Percentiles rank a stretch among this genome's conserved stretches.
phyloP scores from a whole-genome alignment of 2,797 vertebrate species.

The Rhinoraja longicauda region DNA sequence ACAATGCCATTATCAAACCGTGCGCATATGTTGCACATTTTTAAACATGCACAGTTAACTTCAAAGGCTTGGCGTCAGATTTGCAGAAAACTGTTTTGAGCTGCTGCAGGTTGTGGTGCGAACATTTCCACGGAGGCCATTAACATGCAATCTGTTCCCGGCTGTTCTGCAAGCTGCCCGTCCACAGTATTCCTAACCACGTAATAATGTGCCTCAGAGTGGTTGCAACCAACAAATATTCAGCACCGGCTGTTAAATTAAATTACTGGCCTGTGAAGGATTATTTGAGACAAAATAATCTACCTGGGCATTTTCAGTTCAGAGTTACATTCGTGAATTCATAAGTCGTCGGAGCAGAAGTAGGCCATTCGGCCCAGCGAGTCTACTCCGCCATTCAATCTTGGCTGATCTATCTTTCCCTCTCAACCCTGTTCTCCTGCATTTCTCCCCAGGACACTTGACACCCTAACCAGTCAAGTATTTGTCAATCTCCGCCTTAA shows the following conservation, averaged over 20 bases:
- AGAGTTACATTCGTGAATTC: no score
- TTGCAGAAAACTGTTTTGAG: neutral
- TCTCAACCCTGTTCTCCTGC: no score
- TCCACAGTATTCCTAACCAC: neutral
- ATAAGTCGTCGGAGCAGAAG: no score
- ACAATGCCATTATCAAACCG: slow-evolving; percentile 34
- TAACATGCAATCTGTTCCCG: slow-evolving; percentile 22
- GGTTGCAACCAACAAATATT: neutral
- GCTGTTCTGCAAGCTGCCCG: slow-evolving; percentile 20
- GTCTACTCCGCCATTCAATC: no score
- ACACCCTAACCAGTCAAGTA: no score
- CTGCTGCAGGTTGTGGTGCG: slow-evolving; percentile 25
- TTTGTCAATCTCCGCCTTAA: no score
- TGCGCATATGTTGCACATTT: slow-evolving; percentile 24
- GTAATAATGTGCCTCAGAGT: neutral
- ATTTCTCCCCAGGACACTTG: no score
- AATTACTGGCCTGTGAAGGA: neutral
- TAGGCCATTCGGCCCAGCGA: no score
- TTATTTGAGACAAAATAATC: neutral
- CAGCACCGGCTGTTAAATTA: neutral
- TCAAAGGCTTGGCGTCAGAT: neutral
- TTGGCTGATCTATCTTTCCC: no score
- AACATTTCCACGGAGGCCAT: slow-evolving; percentile 8
- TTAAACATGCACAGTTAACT: slow-evolving; percentile 34
- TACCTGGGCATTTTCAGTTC: neutral